Conservation (phyloP, 2,888 invertebrate genomes). For the Pecten maximus region DNA sequence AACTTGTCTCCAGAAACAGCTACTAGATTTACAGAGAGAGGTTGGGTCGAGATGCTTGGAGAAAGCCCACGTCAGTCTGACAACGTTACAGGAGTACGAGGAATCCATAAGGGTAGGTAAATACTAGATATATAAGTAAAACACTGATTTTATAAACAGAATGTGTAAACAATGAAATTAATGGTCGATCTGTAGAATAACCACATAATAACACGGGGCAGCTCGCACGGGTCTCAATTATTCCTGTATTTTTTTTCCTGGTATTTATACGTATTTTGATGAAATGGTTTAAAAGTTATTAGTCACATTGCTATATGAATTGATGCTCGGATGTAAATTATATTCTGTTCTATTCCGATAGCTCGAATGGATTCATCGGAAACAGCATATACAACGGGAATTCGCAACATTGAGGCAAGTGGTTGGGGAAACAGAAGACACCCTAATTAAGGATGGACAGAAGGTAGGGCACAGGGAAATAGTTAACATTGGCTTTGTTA, state of each 20-base stretch:
- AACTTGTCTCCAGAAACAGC: not conserved
- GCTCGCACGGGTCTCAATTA: no score
- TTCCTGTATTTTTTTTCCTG: no score
- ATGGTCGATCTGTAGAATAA: no score
- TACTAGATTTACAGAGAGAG: not conserved
- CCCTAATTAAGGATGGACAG: not conserved
- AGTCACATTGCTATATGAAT: no score
- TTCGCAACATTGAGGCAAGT: not conserved
- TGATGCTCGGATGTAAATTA: no score
- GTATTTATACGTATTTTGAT: no score
- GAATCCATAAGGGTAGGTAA: not conserved
- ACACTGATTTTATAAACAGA: no score
- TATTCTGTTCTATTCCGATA: not conserved
- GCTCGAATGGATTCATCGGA: not conserved
- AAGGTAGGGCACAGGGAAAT: not conserved
- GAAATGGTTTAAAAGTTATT: no score
- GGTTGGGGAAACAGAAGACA: not conserved
- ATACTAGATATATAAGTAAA: not conserved
- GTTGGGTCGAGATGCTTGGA: conserved; percentile 16
- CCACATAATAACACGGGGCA: no score
- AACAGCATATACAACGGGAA: not conserved
- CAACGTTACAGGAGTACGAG: not conserved
- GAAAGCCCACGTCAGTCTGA: not conserved
- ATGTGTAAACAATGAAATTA: no score
- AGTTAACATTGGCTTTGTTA: no score